Percentiles rank a stretch among this genome's conserved stretches.
Evolutionary conservation across 2,797 vertebrate genomes (phyloP).

Genomic region (Sebastes diploproa): DNA sequence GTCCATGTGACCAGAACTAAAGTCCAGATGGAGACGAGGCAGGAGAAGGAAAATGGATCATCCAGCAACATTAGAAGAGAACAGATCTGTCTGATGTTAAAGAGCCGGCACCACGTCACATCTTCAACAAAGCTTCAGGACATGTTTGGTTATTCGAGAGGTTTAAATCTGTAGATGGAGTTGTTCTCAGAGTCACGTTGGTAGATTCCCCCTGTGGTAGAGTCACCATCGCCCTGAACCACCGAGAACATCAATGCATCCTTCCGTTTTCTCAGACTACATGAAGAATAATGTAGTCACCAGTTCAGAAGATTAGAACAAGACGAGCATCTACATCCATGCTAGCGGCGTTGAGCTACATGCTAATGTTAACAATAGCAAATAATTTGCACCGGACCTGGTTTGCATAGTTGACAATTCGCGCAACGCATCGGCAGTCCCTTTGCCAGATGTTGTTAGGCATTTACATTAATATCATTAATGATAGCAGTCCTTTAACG

Average conservation of each 20-base stretch:
- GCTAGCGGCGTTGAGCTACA: too few species aligned
- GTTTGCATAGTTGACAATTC: too few species aligned
- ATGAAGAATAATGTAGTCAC: background rate
- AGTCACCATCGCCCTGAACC: background rate
- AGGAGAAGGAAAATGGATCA: slow-evolving; percentile 7
- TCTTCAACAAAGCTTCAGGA: background rate
- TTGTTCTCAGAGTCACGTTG: too few species aligned
- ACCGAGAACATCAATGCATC: background rate
- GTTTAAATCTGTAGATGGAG: background rate
- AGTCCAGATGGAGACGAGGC: slow-evolving; percentile 16
- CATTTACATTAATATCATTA: too few species aligned
- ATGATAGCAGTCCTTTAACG: too few species aligned
- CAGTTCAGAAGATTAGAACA: background rate
- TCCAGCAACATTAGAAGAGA: background rate
- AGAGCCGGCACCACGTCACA: background rate
- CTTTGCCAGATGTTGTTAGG: too few species aligned
- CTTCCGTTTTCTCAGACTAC: background rate
- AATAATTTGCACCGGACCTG: too few species aligned
- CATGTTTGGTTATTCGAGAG: background rate
- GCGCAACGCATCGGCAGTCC: too few species aligned
- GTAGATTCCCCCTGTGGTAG: too few species aligned
- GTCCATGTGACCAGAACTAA: background rate
- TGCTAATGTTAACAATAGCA: too few species aligned
- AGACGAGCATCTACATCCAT: too few species aligned
- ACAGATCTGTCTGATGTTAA: background rate